Base-by-base conservation (phyloP, 2,797 vertebrate genomes). In the Loriculus beryllinus region DNA sequence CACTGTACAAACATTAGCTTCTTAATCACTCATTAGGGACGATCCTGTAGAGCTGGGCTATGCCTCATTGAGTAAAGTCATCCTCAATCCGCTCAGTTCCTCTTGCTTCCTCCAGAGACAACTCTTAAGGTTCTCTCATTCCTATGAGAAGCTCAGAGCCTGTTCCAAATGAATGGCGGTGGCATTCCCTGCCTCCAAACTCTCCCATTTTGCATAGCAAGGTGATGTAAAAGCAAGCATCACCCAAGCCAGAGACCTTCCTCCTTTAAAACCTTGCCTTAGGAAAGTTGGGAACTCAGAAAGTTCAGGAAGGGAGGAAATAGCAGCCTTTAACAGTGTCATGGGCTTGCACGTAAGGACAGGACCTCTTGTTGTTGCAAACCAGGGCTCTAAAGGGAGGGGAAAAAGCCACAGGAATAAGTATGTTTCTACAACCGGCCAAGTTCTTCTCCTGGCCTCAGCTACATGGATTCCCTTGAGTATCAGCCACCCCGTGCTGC, bases 11-110 rank as follows among this genome's bases (percentile, higher is more conserved):
- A 97, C 95, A 94, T 96, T 96, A 93, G 62, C 93, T 93, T 54
- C 43, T 88, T 95, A 95, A 97, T 94, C 28, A 79, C 93, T 90
- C 96, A 80, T 92, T 29, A 83, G 96, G 94, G 96, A 96, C 54
- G 9, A 93, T 23, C 85, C 88, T 31, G 15, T 8, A 54, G 90
- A 85, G 93, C 90, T 40, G 62, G 88, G 96, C 95, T 80, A 92
- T 64, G 96, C 87, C 96, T 97, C 96, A 96, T 96, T 96, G 96
- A 94, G 90, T 82, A 92, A 92, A 97, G 87, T 69, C 94, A 91
- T 96, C 92, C 96, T 91, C 90, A 90, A 51, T 91, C 87, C 74
- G 6, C 80, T 12, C 68, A 21, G 29, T 52, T 75, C 94, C 88
- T 90, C 71, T 45, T 28, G 83, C 91, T 92, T 71, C 83, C 91